phyloP scores from a whole-genome alignment of 1,140 invertebrate species.

The Nasonia longicornis region DNA sequence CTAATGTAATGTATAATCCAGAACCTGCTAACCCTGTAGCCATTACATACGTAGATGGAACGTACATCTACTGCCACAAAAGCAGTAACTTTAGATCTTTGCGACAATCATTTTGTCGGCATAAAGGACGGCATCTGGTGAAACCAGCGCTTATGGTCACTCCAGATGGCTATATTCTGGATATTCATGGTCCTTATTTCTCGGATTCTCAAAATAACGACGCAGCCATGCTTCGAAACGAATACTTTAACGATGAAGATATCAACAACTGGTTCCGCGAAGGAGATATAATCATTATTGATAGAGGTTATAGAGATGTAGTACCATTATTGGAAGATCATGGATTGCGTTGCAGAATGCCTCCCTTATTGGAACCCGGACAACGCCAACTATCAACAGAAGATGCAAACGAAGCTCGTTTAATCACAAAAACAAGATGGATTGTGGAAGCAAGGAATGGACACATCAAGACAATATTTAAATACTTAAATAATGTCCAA shows the following conservation, averaged over 20 bases:
- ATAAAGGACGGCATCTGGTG: constrained; percentile 11
- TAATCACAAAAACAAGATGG: constrained; percentile 11
- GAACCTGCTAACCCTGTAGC: neutral
- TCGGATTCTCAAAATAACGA: constrained; percentile 8
- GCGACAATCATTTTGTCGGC: neutral
- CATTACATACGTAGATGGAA: constrained; percentile 1
- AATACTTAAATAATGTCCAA: constrained; percentile 1
- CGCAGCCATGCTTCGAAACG: neutral
- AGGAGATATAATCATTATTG: neutral
- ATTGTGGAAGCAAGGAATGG: constrained; percentile 46
- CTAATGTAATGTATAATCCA: constrained; percentile 2
- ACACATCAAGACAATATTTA: constrained; percentile 45
- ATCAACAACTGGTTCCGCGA: neutral
- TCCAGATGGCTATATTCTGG: constrained; percentile 17
- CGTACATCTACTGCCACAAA: neutral
- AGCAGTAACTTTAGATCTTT: neutral
- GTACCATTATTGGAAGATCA: neutral
- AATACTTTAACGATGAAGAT: neutral
- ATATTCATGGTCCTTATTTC: constrained; percentile 17
- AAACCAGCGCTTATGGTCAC: constrained; percentile 7
- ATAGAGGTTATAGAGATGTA: constrained; percentile 13
- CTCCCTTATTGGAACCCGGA: constrained; percentile 4
- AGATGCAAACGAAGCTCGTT: constrained; percentile 37
- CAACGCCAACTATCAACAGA: constrained; percentile 25
- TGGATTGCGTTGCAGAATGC: constrained; percentile 17